These are phyloP conservation scores for Platyura marginata DNA, from an alignment of 1,140 invertebrate genomes.

Conservation along the genomic window DNA sequence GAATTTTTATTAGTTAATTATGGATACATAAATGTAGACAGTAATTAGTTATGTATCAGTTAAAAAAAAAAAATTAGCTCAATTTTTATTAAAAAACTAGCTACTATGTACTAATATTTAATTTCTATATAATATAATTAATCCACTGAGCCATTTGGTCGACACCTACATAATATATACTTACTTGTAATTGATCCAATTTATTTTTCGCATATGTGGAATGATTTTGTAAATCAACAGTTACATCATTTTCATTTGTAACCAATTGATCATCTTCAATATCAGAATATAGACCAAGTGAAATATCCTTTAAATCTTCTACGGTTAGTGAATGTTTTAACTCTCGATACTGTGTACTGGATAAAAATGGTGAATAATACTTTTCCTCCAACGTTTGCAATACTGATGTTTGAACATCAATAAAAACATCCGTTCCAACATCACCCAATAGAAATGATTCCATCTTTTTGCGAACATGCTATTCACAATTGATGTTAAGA, in stretches of 20 bases:
- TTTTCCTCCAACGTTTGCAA: slow-evolving; percentile 64
- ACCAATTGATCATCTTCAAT: slow-evolving; percentile 15
- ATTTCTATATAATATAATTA: too few species aligned
- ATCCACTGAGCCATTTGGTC: too few species aligned
- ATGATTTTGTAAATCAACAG: slow-evolving; percentile 51
- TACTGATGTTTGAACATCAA: slow-evolving; percentile 65
- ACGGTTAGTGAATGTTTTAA: slow-evolving; percentile 49
- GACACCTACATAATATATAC: too few species aligned
- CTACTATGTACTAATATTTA: too few species aligned
- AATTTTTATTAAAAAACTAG: too few species aligned
- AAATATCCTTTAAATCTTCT: slow-evolving; percentile 34
- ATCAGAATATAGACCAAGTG: slow-evolving; percentile 25
- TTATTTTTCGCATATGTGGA: slow-evolving; percentile 67
- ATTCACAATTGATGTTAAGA: too few species aligned
- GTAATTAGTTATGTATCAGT: too few species aligned
- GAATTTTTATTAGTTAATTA: background rate
- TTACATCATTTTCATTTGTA: slow-evolving; percentile 1
- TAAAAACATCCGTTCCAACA: slow-evolving; percentile 69
- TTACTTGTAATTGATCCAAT: slow-evolving; percentile 56
- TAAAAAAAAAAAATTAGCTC: too few species aligned
- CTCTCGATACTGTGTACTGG: slow-evolving; percentile 67
- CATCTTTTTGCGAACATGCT: slow-evolving; percentile 49
- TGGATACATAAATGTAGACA: background rate
- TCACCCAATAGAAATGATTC: slow-evolving; percentile 72
- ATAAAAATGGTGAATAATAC: slow-evolving; percentile 74